Base-by-base conservation (phyloP, 2,888 invertebrate genomes). In the Autographa pulchrina region DNA sequence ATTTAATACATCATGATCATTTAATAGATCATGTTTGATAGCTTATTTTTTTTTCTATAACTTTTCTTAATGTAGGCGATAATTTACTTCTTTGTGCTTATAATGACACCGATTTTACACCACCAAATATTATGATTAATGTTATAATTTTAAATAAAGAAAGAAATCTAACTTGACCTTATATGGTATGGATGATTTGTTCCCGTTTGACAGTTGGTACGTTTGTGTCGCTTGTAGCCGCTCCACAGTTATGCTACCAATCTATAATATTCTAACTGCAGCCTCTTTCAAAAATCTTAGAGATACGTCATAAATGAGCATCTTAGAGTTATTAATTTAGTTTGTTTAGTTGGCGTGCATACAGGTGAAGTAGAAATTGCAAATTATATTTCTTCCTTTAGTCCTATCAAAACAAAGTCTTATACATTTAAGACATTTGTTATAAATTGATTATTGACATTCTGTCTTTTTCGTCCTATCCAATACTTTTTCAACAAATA, bases 401-500 rank as follows among this genome's bases (percentile, higher is more conserved):
- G 87, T 87, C 85, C 66, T 70, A 77, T 76, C 54, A 63, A 74
- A 81, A 80, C 72, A 75, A 77, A 86, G 68, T 85, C 85, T 81
- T 87, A 88, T 75, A 69, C 78, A 79, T 84, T 83, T 78, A 81
- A 85, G 86, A 87, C 83, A 81, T 78, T 80, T 80, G 76, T 85
- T 88, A 89, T 80, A 85, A 48, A 81, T 88, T 85, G 86, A 89
- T 90, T 88, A 90, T 88, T 87, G 90, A 91, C 91, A 86, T 84
- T 81, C 80, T 91, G 92, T 92, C 92, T 92, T 92, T 91, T 92
- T 90, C 81, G 85, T 86, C 85, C 86, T 92, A 89, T 88, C 85
- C 85, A 86, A 90, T 90, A 92, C 89, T 87, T 86, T 56, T 91
- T 91, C 92, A 94, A 95, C 94, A 94, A 93, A 87, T 92, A 95